A percentile compares a stretch with the other conserved stretches of the same genome.
phyloP scores from a whole-genome alignment of 2,888 invertebrate genomes.

The Lasioglossum zephyrum region DNA sequence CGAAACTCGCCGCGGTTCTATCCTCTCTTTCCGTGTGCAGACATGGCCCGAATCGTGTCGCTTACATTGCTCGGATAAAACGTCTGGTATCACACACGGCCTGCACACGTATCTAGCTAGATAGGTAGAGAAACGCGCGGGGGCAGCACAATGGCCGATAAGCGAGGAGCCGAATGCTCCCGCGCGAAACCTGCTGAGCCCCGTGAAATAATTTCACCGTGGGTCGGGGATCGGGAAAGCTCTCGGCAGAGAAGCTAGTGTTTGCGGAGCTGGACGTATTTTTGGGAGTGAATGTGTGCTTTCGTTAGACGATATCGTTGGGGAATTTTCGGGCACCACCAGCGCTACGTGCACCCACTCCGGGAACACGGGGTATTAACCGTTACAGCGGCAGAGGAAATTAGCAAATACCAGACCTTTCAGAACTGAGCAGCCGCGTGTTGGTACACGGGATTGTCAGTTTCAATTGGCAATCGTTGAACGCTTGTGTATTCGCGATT shows the following conservation, averaged over 20 bases:
- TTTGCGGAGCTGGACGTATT: slow-evolving; percentile 3
- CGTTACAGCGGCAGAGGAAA: background rate
- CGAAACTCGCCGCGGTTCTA: slow-evolving; percentile 4
- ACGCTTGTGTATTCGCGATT: background rate
- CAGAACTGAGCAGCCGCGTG: background rate
- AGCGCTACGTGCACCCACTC: background rate
- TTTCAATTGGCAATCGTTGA: slow-evolving; percentile 9
- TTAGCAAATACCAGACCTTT: slow-evolving; percentile 7
- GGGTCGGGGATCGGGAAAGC: background rate
- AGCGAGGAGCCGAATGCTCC: slow-evolving; percentile 29
- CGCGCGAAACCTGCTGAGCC: slow-evolving; percentile 30
- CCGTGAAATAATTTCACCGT: slow-evolving; percentile 32
- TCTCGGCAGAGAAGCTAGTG: background rate
- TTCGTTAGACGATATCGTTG: slow-evolving; percentile 10
- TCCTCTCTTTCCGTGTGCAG: slow-evolving; percentile 19
- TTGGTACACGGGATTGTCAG: background rate
- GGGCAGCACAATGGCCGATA: slow-evolving; percentile 29
- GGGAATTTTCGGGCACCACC: background rate
- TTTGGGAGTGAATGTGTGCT: background rate
- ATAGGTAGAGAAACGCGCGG: background rate
- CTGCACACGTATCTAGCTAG: background rate
- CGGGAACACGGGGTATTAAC: background rate
- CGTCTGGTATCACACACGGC: background rate
- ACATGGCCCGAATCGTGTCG: background rate
- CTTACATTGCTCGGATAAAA: slow-evolving; percentile 23